These are phyloP conservation scores for Drosophila triauraria DNA, from an alignment of 1,140 invertebrate genomes.

Conservation along the genomic window DNA sequence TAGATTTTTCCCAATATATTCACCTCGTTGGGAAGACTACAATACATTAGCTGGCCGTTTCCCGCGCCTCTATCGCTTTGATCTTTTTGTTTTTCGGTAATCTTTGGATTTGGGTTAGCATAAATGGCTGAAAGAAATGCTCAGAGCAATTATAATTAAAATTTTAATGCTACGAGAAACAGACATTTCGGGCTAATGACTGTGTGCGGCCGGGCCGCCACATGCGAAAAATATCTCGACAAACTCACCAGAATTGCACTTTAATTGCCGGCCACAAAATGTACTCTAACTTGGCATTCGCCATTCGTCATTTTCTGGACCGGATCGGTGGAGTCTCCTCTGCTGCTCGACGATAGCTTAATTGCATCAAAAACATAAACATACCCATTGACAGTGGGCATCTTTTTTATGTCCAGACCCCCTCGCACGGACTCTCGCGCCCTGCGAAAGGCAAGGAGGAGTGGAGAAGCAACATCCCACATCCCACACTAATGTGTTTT, in stretches of 20 bases:
- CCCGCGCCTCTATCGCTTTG: slow-evolving; percentile 26
- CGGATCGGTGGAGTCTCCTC: background rate
- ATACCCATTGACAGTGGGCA: slow-evolving; percentile 28
- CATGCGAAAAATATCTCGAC: slow-evolving; percentile 37
- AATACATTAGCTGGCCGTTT: slow-evolving; percentile 35
- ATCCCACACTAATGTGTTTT: slow-evolving; percentile 50
- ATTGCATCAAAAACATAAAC: slow-evolving; percentile 56
- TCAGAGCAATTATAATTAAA: slow-evolving; percentile 49
- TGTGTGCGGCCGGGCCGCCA: slow-evolving; percentile 7
- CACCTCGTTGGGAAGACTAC: slow-evolving; percentile 3
- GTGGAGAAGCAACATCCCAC: background rate
- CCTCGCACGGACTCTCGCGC: background rate
- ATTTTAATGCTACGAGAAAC: slow-evolving; percentile 35
- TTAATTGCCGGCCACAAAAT: slow-evolving; percentile 43
- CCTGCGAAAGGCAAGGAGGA: slow-evolving; percentile 16
- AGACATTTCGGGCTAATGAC: slow-evolving; percentile 38
- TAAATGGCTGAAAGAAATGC: slow-evolving; percentile 36
- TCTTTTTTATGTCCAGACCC: slow-evolving; percentile 43
- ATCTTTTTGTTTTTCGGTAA: slow-evolving; percentile 36
- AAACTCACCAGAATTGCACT: slow-evolving; percentile 36
- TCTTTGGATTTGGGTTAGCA: slow-evolving; percentile 48
- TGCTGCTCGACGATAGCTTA: slow-evolving; percentile 31
- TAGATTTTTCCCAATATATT: background rate
- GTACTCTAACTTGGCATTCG: slow-evolving; percentile 7
- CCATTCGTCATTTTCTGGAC: background rate